These are phyloP conservation scores for Siniperca obscura DNA, from an alignment of 2,797 vertebrate genomes.

Conservation along the genomic window DNA sequence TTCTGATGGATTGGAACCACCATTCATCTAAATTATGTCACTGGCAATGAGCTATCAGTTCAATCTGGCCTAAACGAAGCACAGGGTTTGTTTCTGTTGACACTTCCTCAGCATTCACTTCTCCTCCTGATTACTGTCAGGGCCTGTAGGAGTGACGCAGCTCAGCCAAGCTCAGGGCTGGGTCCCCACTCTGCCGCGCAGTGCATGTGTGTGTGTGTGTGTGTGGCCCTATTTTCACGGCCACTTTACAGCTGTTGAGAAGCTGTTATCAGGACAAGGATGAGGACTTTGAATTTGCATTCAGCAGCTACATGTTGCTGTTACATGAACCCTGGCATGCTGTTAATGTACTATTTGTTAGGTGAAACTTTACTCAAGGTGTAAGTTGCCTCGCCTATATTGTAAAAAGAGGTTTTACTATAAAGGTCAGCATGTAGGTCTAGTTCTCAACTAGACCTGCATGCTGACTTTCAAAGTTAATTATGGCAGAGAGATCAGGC, in stretches of 20 bases:
- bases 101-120: constrained; percentile 80
- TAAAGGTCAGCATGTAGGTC: constrained; percentile 40
- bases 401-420: constrained; percentile 41
- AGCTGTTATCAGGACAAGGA: constrained; percentile 37
- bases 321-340: constrained; percentile 33
- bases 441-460: constrained; percentile 9
- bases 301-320: constrained; percentile 22
- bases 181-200: constrained; percentile 26
- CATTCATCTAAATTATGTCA: constrained; percentile 94
- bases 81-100: constrained; percentile 77
- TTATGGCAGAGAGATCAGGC: constrained; percentile 23
- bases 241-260: constrained; percentile 60
- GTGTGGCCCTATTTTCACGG: constrained; percentile 48
- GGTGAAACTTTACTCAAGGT: constrained; percentile 49
- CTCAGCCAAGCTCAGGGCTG: constrained; percentile 24
- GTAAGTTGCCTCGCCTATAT: constrained; percentile 38
- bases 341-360: constrained; percentile 41
- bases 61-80: constrained; percentile 84
- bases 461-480: constrained; percentile 31
- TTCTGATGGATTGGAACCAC: constrained; percentile 88
- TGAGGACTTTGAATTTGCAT: constrained; percentile 44
- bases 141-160: constrained; percentile 61
- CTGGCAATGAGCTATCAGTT: constrained; percentile 86
- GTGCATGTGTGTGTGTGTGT: constrained; percentile 14
- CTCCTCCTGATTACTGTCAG: constrained; percentile 76